Conservation (phyloP, 1,140 invertebrate species). For the Cryptotermes secundus region DNA sequence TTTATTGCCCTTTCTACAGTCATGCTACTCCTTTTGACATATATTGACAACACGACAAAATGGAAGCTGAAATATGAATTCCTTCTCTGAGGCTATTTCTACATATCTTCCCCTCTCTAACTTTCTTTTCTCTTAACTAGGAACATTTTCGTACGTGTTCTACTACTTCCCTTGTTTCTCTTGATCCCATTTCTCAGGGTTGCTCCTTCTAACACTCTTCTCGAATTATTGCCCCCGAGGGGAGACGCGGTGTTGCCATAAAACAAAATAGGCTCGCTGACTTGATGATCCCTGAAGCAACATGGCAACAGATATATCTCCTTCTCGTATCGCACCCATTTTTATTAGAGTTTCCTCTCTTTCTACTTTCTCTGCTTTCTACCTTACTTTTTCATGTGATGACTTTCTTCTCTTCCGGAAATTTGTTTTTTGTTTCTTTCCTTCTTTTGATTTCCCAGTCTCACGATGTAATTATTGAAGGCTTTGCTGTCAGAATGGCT, state of each 20-base stretch:
- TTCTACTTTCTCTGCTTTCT: background rate
- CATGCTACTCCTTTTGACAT: background rate
- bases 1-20: background rate
- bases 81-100: background rate
- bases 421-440: background rate
- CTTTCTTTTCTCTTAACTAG: background rate
- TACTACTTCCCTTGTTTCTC: background rate
- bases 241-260: background rate
- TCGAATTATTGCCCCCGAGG: constrained; percentile 7
- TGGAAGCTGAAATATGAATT: constrained; percentile 1
- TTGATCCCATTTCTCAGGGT: background rate
- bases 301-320: constrained; percentile 8
- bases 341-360: background rate
- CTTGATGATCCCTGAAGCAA: constrained; percentile 10
- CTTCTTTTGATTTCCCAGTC: background rate
- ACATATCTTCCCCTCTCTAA: background rate
- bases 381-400: background rate
- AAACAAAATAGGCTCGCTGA: constrained; percentile 18
- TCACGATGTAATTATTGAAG: background rate
- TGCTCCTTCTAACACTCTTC: background rate
- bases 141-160: background rate
- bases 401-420: background rate
- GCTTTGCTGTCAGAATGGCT: background rate
- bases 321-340: background rate
- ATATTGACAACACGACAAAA: background rate